Evolutionary conservation across 1,140 invertebrate species (phyloP), one percentile per base, ranked within the genome.

Genomic region (Leptinotarsa texana): DNA sequence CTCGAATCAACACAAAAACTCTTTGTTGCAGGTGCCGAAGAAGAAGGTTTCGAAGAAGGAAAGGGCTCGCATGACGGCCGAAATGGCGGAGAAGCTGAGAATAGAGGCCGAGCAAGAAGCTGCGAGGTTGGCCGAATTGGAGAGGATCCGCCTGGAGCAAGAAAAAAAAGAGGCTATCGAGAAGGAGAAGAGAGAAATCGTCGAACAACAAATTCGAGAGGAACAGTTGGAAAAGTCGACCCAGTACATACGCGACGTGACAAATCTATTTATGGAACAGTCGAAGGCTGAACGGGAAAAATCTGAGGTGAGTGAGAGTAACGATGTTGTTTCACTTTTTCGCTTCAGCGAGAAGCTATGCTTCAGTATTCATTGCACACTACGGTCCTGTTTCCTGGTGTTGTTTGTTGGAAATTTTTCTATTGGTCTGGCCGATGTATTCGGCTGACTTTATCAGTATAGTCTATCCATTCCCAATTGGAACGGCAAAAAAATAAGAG

Each of bases 41-140:
- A 80, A 87, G 80, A 87, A 87, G 77, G 78, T 85, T 8, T 83
- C 83, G 3, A 87, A 87, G 74, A 87, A 87, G 78, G 86, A 87
- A 71, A 86, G 86, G 73, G 85, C 83, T 0, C 83, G 83, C 6
- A 78, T 87, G 42, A 84, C 86, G 78, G 83, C 84, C 17, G 86
- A 87, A 75, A 81, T 84, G 77, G 85, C 84, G 1, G 86, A 87
- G 74, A 75, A 86, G 51, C 67, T 84, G 47, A 84, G 84, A 21
- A 80, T 86, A 13, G 86, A 86, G 78, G 82, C 84, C 79, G 86
- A 87, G 75, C 83, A 85, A 68, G 86, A 86, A 66, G 77, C 70
- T 27, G 33, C 18, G n/a, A 79, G 75, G 42, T 42, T 75, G 57
- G 78, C 76, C 18, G 78, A 79, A 67, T n/a, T 74, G 62, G 71